Conservation (phyloP, 2,113 vertebrate species). For the Callorhinus ursinus region DNA sequence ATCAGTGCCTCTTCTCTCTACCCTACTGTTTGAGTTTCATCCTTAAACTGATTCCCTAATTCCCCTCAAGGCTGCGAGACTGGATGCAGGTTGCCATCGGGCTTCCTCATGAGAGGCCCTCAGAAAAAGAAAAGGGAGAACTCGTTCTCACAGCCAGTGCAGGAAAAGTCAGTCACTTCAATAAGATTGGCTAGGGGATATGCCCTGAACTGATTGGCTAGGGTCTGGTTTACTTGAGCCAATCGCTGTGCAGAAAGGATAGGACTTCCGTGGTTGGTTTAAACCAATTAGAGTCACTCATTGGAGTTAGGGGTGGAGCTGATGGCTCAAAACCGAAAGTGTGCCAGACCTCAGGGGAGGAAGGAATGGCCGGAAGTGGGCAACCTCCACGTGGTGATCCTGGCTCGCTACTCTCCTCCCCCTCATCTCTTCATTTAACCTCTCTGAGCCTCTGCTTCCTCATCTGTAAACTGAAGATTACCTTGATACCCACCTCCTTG, state of each 20-base stretch:
- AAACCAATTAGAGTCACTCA: not conserved
- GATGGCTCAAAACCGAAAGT: not conserved
- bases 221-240: not conserved
- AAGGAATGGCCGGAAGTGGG: no score
- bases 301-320: not conserved
- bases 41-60: not conserved
- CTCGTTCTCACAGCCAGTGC: not conserved
- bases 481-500: not conserved
- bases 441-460: not conserved
- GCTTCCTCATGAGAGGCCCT: not conserved
- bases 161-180: not conserved
- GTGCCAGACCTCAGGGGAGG: not conserved
- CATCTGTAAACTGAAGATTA: not conserved
- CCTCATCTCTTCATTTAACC: not conserved
- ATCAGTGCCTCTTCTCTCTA: not conserved
- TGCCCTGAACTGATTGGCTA: not conserved
- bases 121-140: not conserved
- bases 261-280: not conserved
- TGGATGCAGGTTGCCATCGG: not conserved
- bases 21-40: not conserved
- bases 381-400: rapidly evolving
- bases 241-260: not conserved
- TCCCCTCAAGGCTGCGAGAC: not conserved
- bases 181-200: not conserved
- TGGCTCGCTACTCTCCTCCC: not conserved